phyloP scores from a whole-genome alignment of 2,888 invertebrate genomes.

The Crossocerus cetratus region DNA sequence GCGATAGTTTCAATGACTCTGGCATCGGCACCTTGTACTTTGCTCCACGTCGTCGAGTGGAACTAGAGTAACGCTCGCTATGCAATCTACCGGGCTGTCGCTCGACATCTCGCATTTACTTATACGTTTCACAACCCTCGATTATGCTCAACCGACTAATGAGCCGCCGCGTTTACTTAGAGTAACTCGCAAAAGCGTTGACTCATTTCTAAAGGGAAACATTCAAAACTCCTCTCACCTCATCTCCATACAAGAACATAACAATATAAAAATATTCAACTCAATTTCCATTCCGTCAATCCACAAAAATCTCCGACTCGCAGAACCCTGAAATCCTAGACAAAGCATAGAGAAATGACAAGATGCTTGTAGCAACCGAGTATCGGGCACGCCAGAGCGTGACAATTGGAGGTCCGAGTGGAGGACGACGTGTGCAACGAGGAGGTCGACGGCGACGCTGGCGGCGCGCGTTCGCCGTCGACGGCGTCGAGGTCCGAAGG shows the following conservation, averaged over 20 bases:
- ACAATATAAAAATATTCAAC: no score
- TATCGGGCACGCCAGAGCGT: neutral
- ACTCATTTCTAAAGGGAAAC: no score
- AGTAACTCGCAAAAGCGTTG: no score
- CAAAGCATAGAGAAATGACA: no score
- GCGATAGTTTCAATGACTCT: conserved; percentile 1
- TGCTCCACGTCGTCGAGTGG: neutral
- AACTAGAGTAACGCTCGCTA: neutral
- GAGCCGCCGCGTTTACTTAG: no score
- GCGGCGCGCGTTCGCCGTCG: conserved; percentile 12
- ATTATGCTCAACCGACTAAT: neutral
- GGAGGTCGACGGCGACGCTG: conserved; percentile 26
- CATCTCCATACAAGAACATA: no score
- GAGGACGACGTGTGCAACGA: conserved; percentile 10
- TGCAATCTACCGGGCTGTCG: conserved; percentile 1
- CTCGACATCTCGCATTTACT: conserved; percentile 2
- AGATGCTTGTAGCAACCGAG: no score
- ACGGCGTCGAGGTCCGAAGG: conserved; percentile 14
- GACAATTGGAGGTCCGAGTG: neutral
- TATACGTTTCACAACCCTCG: neutral
- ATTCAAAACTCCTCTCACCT: no score
- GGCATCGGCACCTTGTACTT: neutral
- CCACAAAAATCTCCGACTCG: no score
- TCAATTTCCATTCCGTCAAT: no score
- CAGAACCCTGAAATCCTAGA: no score